Evolutionary conservation across 1,140 invertebrate genomes (phyloP).

Genomic region (Drosophila littoralis): DNA sequence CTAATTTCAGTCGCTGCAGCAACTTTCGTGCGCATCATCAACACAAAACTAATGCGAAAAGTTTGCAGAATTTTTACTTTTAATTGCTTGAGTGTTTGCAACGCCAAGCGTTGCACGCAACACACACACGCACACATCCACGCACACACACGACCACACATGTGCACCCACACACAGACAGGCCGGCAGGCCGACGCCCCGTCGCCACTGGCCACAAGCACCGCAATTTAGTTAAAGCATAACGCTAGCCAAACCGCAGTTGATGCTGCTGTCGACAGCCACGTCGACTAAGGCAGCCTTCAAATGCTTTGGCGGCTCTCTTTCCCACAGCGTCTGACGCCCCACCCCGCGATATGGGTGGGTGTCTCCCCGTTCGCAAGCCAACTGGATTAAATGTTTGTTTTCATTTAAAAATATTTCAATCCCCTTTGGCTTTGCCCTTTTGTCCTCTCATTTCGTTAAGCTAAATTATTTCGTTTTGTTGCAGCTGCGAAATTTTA

Average conservation of each 20-base stretch:
- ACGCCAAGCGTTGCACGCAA: slow-evolving; percentile 23
- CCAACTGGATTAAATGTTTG: slow-evolving; percentile 44
- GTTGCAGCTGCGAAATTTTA: slow-evolving; percentile 52
- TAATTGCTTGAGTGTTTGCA: slow-evolving; percentile 78
- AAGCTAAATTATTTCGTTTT: slow-evolving; percentile 24
- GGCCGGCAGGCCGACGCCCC: slow-evolving; percentile 14
- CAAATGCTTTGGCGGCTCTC: slow-evolving; percentile 21
- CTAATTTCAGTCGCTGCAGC: slow-evolving; percentile 64
- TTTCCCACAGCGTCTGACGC: background rate
- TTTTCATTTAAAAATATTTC: slow-evolving; percentile 40
- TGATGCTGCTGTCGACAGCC: slow-evolving; percentile 39
- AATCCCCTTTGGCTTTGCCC: background rate
- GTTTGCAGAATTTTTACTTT: slow-evolving; percentile 78
- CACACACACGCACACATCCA: slow-evolving; percentile 39
- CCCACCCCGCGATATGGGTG: background rate
- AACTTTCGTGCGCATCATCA: slow-evolving; percentile 69
- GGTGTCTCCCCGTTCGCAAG: slow-evolving; percentile 1
- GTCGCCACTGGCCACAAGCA: slow-evolving; percentile 53
- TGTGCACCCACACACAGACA: background rate
- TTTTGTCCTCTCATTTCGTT: slow-evolving; percentile 31
- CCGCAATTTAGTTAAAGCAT: slow-evolving; percentile 81
- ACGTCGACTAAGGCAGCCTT: slow-evolving; percentile 23
- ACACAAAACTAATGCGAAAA: slow-evolving; percentile 78
- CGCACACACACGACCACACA: slow-evolving; percentile 5
- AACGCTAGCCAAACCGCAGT: slow-evolving; percentile 64